Evolutionary conservation across 1,140 invertebrate genomes (phyloP), one percentile per base, ranked within the genome.

Genomic region (Bombus picipes): DNA sequence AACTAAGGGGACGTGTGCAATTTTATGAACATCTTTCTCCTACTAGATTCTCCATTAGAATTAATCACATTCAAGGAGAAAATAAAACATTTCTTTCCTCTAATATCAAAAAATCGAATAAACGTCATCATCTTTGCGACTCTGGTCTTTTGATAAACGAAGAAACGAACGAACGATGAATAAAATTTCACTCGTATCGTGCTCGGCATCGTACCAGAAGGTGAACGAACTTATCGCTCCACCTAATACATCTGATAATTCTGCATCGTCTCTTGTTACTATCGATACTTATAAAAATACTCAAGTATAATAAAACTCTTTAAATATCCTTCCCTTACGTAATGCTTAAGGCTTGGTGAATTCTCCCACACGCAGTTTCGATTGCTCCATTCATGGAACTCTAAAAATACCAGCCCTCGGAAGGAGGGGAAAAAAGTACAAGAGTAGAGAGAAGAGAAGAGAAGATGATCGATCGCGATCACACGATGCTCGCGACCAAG

Each of bases 401-500:
- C 62, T 66, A 32, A 66, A 68, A 68, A 34, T 68, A 68, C 34
- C 3, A 41, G 4, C 8, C 28, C 28, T 6, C 10, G 4, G 37
- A 37, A 32, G 4, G 9, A 37, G 8, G 0, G 12, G 18, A 39
- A 71, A 39, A 71, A 71, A 41, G 28, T 53, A 22, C 18, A 22
- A 13, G 25, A 39, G 34, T 0, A 41, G 2, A 12, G 28, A n/a
- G 22, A 41, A 41, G 39, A 28, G 59, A 53, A 53, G 18, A 25
- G 34, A 73, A 32, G 57, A 85, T 85, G 70, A 81, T 13, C 57
- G 28, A 81, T 72, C 53, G n/a, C 13, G 76, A 62, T 57, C 22
- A 12, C 68, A 34, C 68, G 68, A 37, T 59, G 75, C 37, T 62
- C 59, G 41, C 32, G 73, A 65, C 78, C 53, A 81, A 73, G 25